Conservation (phyloP, 2,797 vertebrate species). For the Amniataba percoides region DNA sequence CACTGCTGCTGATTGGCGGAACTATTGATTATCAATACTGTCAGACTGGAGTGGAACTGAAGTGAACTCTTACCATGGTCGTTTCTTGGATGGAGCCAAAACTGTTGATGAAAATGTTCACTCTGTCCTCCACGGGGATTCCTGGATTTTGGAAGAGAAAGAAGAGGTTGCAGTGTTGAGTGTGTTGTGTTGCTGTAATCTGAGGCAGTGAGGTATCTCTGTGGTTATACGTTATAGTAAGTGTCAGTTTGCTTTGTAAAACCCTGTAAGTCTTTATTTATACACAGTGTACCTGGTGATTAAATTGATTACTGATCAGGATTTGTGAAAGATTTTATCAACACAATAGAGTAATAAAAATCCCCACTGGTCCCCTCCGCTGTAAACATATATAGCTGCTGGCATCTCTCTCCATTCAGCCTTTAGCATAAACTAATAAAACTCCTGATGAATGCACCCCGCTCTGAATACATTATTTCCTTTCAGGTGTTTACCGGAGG, state of each 20-base stretch:
- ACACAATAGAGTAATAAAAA: conserved; percentile 33
- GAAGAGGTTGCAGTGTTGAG: background rate
- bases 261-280: conserved; percentile 12
- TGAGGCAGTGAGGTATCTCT: background rate
- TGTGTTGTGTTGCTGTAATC: background rate
- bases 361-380: background rate
- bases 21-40: conserved; percentile 52
- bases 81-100: conserved; percentile 99
- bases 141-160: conserved; percentile 80
- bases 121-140: conserved; percentile 96
- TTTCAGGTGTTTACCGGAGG: conserved; percentile 49
- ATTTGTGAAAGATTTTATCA: conserved; percentile 30
- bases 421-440: conserved; percentile 57
- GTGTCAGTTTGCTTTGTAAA: conserved; percentile 11
- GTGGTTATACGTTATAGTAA: background rate
- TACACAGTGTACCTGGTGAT: conserved; percentile 15
- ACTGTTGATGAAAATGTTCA: conserved; percentile 99
- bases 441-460: conserved; percentile 39
- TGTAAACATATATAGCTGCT: conserved; percentile 23
- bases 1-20: conserved; percentile 36
- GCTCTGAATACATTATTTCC: conserved; percentile 57
- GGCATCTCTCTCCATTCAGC: conserved; percentile 18
- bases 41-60: conserved; percentile 8
- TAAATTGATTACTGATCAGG: conserved; percentile 30
- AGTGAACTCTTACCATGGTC: conserved; percentile 92